Base-by-base conservation (phyloP, 2,888 invertebrate genomes). In the Stramonita haemastoma region DNA sequence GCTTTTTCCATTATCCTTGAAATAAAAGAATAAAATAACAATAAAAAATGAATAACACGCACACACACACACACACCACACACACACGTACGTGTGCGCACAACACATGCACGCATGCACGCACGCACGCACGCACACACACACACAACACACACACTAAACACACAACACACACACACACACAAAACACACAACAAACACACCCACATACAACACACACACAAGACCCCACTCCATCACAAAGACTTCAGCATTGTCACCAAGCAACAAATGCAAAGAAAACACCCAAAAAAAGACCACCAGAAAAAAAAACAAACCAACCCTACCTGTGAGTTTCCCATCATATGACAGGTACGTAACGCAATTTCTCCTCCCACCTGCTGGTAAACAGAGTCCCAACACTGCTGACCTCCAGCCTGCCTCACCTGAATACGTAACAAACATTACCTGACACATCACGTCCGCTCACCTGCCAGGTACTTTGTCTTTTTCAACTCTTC, bases 241-340 rank as follows among this genome's bases (percentile, higher is more conserved):
- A 22, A 17, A 73, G n/a, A 8, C 73, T n/a, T 26, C 73, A 17
- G 26, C n/a, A 11, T 26, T 5, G 22, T 8, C 73, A 8, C n/a
- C 1, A 13, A 22, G 22, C 26, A 17, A 73, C 73, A 22, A 2
- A 73, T 2, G 11, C 26, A 26, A 22, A 26, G 26, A 13, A 79
- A 11, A 32, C 79, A 34, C 1, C 22, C 2, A 34, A 0, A 32
- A 79, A 34, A 11, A 13, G 77, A 34, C 1, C 32, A 34, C 11
- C 32, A 13, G 22, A 79, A 19, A 13, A 13, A 79, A 32, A 79
- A 0, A 26, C 1, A 1, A 2, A 32, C 34, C 1, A 13, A 79
- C 32, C 11, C 11, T 83, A 83, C 81, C 81, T 83, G 81, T 5
- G 81, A 83, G 34, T 83, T 83, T 13, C 46, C 81, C 81, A 83